Base-by-base conservation (phyloP, 1,140 invertebrate genomes). In the Neodiprion virginianus region DNA sequence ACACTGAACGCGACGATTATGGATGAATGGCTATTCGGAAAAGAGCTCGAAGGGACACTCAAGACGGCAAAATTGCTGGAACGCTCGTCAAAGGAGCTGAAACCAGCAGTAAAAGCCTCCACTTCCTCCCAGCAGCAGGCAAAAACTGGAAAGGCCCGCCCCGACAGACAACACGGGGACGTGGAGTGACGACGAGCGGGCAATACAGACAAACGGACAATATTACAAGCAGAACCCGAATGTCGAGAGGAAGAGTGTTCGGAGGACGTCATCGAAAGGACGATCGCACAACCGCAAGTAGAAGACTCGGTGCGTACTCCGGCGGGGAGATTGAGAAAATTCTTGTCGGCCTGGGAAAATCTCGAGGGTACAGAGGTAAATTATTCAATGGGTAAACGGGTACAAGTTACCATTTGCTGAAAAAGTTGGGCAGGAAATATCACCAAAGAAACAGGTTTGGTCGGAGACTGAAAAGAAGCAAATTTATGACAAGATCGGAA, bases 321-420 rank as follows among this genome's bases (percentile, higher is more conserved):
- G 66, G 75, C 65, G 3, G 74, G 71, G 8, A 49, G 74, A 61
- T 49, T 79, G 47, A 73, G 73, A 70, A 1, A 61, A 40, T 79
- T 76, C 73, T 14, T 47, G 23, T 53, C 67, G 23, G 17, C 21
- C n/a, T 76, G 76, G 78, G 53, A 71, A 47, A 8, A 70, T 1
- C 61, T 79, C 23, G 74, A 74, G 14, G 66, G 66, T 69, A 72
- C 76, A 21, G 47, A 48, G 7, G 40, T 72, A 8, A 50, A 21
- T 77, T 21, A n/a, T 77, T 49, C 71, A 77, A 14, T 72, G 69
- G 71, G 66, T 77, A 72, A 71, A 50, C 48, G 74, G 53, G 14
- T 74, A 75, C 47, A 71, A 79, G 72, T 75, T 79, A 49, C 74
- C 74, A 8, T 77, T 75, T 72, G 14, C 17, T 14, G 50, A 53